These are phyloP conservation scores for Baryphthengus martii DNA, from an alignment of 2,113 vertebrate genomes.

Conservation along the genomic window DNA sequence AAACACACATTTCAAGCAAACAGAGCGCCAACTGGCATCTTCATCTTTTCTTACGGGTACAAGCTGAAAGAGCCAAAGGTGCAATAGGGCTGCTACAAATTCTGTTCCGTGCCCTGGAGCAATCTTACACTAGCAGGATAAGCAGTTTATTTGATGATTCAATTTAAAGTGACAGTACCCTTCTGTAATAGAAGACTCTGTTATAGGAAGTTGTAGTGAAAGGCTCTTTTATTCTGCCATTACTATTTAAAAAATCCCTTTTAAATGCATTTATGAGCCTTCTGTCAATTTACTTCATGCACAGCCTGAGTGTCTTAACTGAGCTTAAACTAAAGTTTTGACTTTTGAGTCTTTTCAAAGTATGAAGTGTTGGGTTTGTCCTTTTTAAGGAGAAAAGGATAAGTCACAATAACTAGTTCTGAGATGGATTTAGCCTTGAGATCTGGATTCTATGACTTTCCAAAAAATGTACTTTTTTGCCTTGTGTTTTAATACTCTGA, in stretches of 20 bases:
- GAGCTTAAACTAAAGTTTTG: not conserved
- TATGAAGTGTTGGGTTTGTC: not conserved
- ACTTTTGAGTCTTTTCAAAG: not conserved
- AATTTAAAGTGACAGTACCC: not conserved
- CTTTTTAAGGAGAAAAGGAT: not conserved
- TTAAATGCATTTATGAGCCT: not conserved
- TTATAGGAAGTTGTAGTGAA: not conserved
- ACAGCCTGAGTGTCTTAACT: not conserved
- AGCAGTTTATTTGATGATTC: not conserved
- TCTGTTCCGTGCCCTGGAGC: not conserved
- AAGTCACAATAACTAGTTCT: not conserved
- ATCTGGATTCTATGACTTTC: not conserved
- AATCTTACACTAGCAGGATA: not conserved
- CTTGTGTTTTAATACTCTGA: not conserved
- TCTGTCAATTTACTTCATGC: not conserved
- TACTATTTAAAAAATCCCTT: not conserved
- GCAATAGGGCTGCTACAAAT: not conserved
- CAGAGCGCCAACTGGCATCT: not conserved
- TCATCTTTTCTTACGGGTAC: not conserved
- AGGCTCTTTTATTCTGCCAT: not conserved
- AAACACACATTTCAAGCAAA: not conserved
- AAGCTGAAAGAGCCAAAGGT: not conserved
- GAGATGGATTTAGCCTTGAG: not conserved
- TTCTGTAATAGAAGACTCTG: not conserved
- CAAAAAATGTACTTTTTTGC: not conserved